These are phyloP conservation scores for Noctua comes DNA, from an alignment of 2,888 invertebrate genomes.

Conservation along the genomic window DNA sequence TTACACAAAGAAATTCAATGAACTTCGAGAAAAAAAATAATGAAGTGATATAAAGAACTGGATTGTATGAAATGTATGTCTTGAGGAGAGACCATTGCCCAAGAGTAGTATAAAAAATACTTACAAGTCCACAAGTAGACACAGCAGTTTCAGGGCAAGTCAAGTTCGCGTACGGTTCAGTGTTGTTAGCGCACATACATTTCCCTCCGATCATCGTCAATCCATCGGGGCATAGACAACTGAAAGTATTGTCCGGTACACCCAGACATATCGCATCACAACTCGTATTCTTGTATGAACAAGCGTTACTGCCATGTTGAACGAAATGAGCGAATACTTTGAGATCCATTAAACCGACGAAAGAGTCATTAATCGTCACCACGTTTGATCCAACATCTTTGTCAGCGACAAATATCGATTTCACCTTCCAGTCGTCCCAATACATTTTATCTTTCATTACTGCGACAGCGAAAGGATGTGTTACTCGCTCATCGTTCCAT, in stretches of 20 bases:
- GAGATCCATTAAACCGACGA: conserved; percentile 95
- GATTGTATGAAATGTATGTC: neutral
- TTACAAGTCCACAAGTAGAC: conserved; percentile 89
- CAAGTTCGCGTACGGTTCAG: conserved; percentile 91
- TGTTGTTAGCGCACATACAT: conserved; percentile 94
- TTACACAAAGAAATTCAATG: conserved; percentile 27
- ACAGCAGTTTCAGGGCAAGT: conserved; percentile 92
- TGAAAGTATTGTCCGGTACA: conserved; percentile 91
- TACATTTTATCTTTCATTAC: conserved; percentile 96
- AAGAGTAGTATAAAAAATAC: conserved; percentile 61
- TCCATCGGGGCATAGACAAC: conserved; percentile 96
- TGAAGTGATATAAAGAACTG: neutral
- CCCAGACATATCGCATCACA: conserved; percentile 95
- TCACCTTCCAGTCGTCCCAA: conserved; percentile 97
- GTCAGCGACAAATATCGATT: conserved; percentile 94
- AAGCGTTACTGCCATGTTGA: conserved; percentile 94
- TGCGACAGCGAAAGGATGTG: conserved; percentile 96
- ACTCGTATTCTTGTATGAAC: conserved; percentile 89
- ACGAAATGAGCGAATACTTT: conserved; percentile 94
- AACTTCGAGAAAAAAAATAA: neutral
- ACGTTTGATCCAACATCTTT: conserved; percentile 93
- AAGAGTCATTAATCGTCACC: conserved; percentile 90
- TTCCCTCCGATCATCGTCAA: conserved; percentile 89
- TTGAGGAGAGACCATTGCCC: neutral
- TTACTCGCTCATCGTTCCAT: conserved; percentile 91